Percentiles rank a stretch among this genome's conserved stretches.
phyloP scores from a whole-genome alignment of 1,140 invertebrate genomes.

The Zophobas atratus region DNA sequence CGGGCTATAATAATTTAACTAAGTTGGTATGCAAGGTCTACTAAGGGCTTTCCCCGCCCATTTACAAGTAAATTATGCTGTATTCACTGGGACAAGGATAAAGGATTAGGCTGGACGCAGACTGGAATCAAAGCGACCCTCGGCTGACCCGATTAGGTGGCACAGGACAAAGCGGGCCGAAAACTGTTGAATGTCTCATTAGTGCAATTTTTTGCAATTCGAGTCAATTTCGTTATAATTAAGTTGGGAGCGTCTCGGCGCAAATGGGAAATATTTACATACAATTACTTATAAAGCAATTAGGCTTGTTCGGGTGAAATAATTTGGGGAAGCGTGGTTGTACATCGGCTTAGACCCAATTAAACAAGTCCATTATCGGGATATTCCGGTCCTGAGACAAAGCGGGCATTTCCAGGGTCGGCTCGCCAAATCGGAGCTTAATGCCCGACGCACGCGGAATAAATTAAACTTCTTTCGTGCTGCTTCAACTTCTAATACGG shows the following conservation, averaged over 20 bases:
- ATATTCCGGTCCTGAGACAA: conserved; percentile 2
- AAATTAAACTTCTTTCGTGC: conserved; percentile 1
- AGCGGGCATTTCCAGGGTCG: background rate
- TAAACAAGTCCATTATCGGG: conserved; percentile 16
- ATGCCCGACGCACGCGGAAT: conserved; percentile 17
- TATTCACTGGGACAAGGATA: conserved; percentile 32
- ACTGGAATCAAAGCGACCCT: conserved; percentile 29
- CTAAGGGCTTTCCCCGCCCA: conserved; percentile 4
- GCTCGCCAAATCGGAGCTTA: conserved; percentile 16
- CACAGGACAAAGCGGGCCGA: background rate
- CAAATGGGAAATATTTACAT: conserved; percentile 11
- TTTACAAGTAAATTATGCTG: conserved; percentile 30
- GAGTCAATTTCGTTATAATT: background rate
- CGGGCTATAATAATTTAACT: background rate
- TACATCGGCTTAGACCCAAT: background rate
- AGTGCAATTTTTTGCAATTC: background rate
- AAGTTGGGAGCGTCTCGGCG: background rate
- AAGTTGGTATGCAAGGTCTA: conserved; percentile 26
- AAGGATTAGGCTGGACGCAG: conserved; percentile 21
- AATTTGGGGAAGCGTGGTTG: too few relatives aligned
- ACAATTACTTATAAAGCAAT: conserved; percentile 16
- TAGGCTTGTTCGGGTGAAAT: background rate
- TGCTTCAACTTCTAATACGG: conserved; percentile 1
- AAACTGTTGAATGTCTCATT: conserved; percentile 26
- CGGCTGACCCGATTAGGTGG: conserved; percentile 8